Percentiles rank a stretch among this genome's conserved stretches.
phyloP scores from a whole-genome alignment of 1,140 invertebrate genomes.

The Pectinophora gossypiella region DNA sequence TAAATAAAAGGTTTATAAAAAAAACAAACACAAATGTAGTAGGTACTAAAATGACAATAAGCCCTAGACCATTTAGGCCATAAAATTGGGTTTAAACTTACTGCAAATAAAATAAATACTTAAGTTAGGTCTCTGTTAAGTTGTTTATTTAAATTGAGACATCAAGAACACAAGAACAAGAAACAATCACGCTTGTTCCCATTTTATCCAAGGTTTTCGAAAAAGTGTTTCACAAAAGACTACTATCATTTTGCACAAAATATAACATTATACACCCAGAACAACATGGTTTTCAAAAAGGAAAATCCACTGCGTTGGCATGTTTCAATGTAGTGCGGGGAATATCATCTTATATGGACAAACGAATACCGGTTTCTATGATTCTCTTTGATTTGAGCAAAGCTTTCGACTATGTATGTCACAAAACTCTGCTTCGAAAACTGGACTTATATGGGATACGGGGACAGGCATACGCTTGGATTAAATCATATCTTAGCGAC shows the following conservation, averaged over 20 bases:
- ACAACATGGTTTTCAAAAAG: slow-evolving; percentile 10
- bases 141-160: too few relatives aligned
- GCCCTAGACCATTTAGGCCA: too few relatives aligned
- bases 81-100: too few relatives aligned
- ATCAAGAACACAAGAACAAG: too few relatives aligned
- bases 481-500: slow-evolving; percentile 4
- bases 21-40: too few relatives aligned
- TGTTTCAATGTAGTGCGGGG: not conserved
- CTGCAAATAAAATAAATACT: too few relatives aligned
- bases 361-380: not conserved
- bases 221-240: slow-evolving; percentile 5
- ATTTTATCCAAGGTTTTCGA: slow-evolving; percentile 8
- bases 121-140: too few relatives aligned
- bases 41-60: too few relatives aligned
- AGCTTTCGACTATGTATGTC: slow-evolving; percentile 11
- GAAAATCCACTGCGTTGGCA: slow-evolving; percentile 8
- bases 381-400: slow-evolving; percentile 9
- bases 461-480: not conserved
- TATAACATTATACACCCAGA: slow-evolving; percentile 3
- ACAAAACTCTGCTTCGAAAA: slow-evolving; percentile 3
- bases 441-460: slow-evolving; percentile 5
- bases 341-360: slow-evolving; percentile 2
- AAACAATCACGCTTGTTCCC: too few relatives aligned
- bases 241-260: not conserved
- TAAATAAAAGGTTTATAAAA: too few relatives aligned